Evolutionary conservation across 2,797 vertebrate species (phyloP).

Genomic region (Coendou prehensilis): DNA sequence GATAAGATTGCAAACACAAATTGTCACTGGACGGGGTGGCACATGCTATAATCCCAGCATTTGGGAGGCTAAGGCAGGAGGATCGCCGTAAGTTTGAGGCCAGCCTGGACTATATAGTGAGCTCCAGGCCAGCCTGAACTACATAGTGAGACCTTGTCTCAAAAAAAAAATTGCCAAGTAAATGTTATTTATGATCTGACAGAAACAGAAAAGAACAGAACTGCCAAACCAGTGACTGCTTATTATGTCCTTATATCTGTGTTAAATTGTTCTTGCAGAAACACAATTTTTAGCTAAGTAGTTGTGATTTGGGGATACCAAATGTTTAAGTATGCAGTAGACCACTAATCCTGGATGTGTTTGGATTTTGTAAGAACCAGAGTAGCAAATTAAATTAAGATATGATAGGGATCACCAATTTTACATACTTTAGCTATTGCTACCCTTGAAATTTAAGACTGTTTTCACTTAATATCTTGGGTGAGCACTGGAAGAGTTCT

Average conservation of each 20-base stretch:
- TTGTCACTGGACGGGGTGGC: background rate
- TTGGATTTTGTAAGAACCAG: background rate
- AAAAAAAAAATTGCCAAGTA: background rate
- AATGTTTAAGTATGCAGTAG: background rate
- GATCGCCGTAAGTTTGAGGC: no score
- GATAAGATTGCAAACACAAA: background rate
- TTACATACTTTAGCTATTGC: background rate
- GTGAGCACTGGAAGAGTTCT: background rate
- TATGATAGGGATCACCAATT: background rate
- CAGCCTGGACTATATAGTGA: no score
- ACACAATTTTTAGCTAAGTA: background rate
- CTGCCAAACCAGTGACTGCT: background rate
- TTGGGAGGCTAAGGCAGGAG: no score
- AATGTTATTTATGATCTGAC: background rate
- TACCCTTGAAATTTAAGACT: background rate
- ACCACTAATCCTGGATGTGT: background rate
- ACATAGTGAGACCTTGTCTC: no score
- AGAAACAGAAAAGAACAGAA: background rate
- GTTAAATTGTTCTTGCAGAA: background rate
- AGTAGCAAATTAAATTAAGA: background rate
- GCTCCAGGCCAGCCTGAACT: no score
- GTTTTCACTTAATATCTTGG: background rate
- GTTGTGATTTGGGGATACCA: background rate
- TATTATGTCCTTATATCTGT: background rate
- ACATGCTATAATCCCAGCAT: no score